Conservation (phyloP, 2,888 invertebrate species). For the Calephelis perditalis region DNA sequence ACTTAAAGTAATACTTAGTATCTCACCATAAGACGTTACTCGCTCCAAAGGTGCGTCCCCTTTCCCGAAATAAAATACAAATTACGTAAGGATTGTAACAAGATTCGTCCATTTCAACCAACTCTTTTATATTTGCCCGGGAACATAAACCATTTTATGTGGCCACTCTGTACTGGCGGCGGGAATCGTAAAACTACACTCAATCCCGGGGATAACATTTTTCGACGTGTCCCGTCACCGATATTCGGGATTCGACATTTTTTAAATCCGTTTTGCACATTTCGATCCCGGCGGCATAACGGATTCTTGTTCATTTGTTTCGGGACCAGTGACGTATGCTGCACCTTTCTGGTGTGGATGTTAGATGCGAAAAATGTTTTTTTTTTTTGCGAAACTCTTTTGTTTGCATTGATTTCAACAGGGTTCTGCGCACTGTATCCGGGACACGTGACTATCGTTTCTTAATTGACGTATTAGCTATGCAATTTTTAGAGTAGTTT, state of each 20-base stretch:
- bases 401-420: too few species aligned
- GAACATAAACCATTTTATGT: conserved; percentile 29
- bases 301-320: conserved; percentile 53
- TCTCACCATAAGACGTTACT: neutral
- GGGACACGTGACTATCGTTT: too few species aligned
- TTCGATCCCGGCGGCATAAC: conserved; percentile 32
- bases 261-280: conserved; percentile 33
- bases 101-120: conserved; percentile 25
- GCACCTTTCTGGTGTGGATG: conserved; percentile 6
- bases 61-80: conserved; percentile 14
- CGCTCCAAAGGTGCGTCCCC: conserved; percentile 8
- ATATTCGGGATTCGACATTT: conserved; percentile 33
- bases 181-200: conserved; percentile 30
- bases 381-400: neutral
- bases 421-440: too few species aligned
- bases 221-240: conserved; percentile 34
- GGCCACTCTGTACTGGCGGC: conserved; percentile 25
- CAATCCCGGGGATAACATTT: conserved; percentile 35
- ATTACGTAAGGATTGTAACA: conserved; percentile 26
- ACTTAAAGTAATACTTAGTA: too few species aligned
- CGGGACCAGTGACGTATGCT: conserved; percentile 34
- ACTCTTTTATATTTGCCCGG: conserved; percentile 27
- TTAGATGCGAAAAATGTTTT: neutral
- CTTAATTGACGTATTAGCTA: too few species aligned
- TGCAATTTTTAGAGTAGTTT: too few species aligned